Base-by-base conservation (phyloP, 2,888 invertebrate species). In the Coelopa pilipes region DNA sequence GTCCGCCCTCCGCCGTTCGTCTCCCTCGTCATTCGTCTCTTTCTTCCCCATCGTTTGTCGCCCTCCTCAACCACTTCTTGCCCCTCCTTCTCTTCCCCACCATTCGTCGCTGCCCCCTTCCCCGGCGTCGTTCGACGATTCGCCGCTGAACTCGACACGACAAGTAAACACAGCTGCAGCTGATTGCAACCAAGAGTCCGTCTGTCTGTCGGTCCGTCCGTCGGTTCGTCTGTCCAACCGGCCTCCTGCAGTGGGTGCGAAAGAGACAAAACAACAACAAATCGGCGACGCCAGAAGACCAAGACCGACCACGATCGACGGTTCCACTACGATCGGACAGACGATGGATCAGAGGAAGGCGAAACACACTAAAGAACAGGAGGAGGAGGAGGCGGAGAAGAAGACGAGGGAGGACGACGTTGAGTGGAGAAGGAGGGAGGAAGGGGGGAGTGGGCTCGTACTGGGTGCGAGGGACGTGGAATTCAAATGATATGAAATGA, bases 211-310 rank as follows among this genome's bases (percentile, higher is more conserved):
- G 4, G 34, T 34, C 34, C 34, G 34, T 34, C 34, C 34, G 7
- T 34, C 34, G 2, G 7, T 34, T 7, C 34, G 7, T 34, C 34
- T 34, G 34, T 34, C 34, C 34, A 65, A 59, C 63, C 67, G 34
- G 34, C 7, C 34, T 34, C 7, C 7, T 34, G 75, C 62, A 73
- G 70, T 46, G 80, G 62, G 76, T 24, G 19, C 57, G 77, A 82
- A 76, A 78, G 82, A 82, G 83, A 82, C 83, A 83, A 82, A 83
- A 82, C 83, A 82, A 82, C 78, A 83, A 82, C 83, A 82, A 80
- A 80, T 53, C 49, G 70, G 62, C 12, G 63, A 62, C 53, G 63
- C 77, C 21, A 74, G 73, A 17, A 73, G 73, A 50, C 45, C 57
- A 7, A 34, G 4, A 34, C 2, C 34, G 34, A 34, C 34, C 34